phyloP scores from a whole-genome alignment of 2,888 invertebrate species.

The Drosophila neonasuta region DNA sequence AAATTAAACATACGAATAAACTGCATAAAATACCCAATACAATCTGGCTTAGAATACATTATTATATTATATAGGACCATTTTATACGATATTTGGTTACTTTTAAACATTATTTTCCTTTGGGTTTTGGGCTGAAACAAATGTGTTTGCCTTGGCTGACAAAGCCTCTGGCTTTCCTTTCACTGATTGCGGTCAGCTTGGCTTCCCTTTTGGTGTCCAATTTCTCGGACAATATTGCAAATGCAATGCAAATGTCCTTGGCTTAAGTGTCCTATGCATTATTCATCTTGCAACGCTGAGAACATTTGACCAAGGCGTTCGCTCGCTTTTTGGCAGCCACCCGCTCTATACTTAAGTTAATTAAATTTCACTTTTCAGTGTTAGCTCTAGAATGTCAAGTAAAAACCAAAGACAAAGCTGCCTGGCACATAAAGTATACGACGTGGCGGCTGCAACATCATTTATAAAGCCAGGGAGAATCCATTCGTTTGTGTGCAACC shows the following conservation, averaged over 20 bases:
- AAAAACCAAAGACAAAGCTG: slow-evolving; percentile 58
- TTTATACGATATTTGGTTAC: neutral
- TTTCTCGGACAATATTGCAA: slow-evolving; percentile 4
- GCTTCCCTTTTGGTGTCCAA: neutral
- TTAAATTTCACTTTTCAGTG: slow-evolving; percentile 52
- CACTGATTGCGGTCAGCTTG: slow-evolving; percentile 37
- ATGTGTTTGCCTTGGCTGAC: slow-evolving; percentile 31
- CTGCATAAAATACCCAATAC: slow-evolving; percentile 14
- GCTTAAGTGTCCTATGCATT: slow-evolving; percentile 43
- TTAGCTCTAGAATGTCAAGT: slow-evolving; percentile 37
- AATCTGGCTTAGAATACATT: neutral
- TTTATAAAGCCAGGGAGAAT: slow-evolving; percentile 48
- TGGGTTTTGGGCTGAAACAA: slow-evolving; percentile 23
- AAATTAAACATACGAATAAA: slow-evolving; percentile 36
- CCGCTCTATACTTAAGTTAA: slow-evolving; percentile 64
- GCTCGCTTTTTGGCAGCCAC: slow-evolving; percentile 47
- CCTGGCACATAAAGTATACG: slow-evolving; percentile 21
- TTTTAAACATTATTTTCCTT: neutral
- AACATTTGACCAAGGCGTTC: slow-evolving; percentile 2
- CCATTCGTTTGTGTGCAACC: slow-evolving; percentile 64
- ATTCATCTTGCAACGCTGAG: slow-evolving; percentile 37
- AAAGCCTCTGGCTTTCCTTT: slow-evolving; percentile 13
- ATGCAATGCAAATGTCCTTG: slow-evolving; percentile 52
- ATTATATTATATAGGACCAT: neutral
- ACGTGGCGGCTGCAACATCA: slow-evolving; percentile 34